Percentiles rank a stretch among this genome's conserved stretches.
Conservation (phyloP, 2,113 vertebrate genomes). For the Numenius arquata region DNA sequence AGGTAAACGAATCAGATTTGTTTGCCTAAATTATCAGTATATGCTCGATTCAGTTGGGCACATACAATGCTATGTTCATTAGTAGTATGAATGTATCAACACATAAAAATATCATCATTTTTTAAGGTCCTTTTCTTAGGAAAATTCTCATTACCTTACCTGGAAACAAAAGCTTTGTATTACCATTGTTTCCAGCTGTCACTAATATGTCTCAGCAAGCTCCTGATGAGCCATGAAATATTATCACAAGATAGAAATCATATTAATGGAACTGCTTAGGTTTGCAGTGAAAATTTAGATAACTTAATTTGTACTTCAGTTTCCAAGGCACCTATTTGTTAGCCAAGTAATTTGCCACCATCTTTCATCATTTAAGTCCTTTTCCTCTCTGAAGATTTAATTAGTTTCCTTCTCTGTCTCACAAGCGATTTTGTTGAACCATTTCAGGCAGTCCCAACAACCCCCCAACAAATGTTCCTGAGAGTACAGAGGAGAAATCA, state of each 20-base stretch:
- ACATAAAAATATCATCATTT: not conserved
- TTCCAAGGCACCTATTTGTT: conserved; percentile 56
- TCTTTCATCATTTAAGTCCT: conserved; percentile 50
- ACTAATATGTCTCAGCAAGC: conserved; percentile 28
- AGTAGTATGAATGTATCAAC: not conserved
- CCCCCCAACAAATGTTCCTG: conserved; percentile 7
- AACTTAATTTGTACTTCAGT: conserved; percentile 56
- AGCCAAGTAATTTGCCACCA: conserved; percentile 21
- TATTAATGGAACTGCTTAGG: conserved; percentile 37
- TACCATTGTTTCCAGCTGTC: conserved; percentile 6
- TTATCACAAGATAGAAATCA: conserved; percentile 41
- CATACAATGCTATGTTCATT: not conserved
- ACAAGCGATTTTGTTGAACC: conserved; percentile 33
- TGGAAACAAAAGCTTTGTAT: not conserved
- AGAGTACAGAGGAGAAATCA: conserved; percentile 46
- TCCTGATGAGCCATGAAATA: conserved; percentile 47
- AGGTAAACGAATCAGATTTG: not conserved
- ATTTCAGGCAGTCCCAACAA: conserved; percentile 13
- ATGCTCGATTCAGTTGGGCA: not conserved
- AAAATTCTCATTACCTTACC: not conserved
- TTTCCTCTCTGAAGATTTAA: conserved; percentile 49
- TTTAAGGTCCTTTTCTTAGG: not conserved
- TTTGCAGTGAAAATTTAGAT: conserved; percentile 53
- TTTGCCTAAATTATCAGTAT: not conserved
- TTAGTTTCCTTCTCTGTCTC: conserved; percentile 49